A percentile compares a stretch with the other conserved stretches of the same genome.
These are phyloP conservation scores for Pterostichus niger DNA, from an alignment of 2,888 invertebrate species.

Conservation along the genomic window DNA sequence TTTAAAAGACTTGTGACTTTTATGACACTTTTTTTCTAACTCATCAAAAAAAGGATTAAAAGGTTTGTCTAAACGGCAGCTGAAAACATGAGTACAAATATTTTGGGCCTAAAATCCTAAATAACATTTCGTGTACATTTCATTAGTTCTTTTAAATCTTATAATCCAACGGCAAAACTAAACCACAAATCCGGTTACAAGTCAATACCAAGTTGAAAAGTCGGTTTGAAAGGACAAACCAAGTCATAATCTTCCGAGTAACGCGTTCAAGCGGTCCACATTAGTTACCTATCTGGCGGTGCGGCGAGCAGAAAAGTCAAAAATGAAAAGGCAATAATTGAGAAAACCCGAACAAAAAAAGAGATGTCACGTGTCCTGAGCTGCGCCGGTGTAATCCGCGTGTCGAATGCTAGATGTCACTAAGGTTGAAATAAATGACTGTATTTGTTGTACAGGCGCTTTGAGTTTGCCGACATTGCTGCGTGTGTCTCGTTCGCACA, in stretches of 20 bases:
- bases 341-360: constrained; percentile 57
- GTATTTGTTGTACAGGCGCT: constrained; percentile 73
- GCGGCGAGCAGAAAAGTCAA: constrained; percentile 40
- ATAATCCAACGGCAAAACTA: constrained; percentile 10
- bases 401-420: constrained; percentile 77
- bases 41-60: not conserved
- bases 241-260: not conserved
- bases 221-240: not conserved
- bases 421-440: constrained; percentile 77
- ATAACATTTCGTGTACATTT: no score
- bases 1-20: no score
- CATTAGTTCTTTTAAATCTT: constrained; percentile 3
- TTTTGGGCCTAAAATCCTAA: not conserved
- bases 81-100: constrained; percentile 14
- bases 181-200: constrained; percentile 35
- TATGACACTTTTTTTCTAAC: no score
- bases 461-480: constrained; percentile 69
- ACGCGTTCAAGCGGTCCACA: constrained; percentile 44
- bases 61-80: not conserved
- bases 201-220: constrained; percentile 31
- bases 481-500: constrained; percentile 10
- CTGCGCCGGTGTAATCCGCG: constrained; percentile 74
- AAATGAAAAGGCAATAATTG: constrained; percentile 62
- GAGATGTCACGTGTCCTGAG: constrained; percentile 71
- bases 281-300: constrained; percentile 23